These are phyloP conservation scores for Crocodylus rhombifer DNA, from an alignment of 2,797 vertebrate species.

Conservation along the genomic window DNA sequence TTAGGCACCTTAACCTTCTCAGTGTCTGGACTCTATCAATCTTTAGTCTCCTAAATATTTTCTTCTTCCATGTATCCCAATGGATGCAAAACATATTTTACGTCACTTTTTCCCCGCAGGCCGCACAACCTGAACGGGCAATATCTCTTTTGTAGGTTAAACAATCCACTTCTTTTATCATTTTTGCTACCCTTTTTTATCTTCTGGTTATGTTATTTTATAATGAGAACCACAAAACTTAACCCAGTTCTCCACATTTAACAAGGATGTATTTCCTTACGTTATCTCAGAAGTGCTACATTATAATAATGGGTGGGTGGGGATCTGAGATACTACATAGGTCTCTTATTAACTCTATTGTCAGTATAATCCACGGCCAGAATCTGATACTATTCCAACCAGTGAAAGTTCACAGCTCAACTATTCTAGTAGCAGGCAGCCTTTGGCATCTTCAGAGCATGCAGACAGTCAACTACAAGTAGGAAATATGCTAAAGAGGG, in stretches of 20 bases:
- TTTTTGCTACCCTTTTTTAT: background rate
- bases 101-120: background rate
- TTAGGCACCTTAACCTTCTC: no score
- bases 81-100: rapidly evolving
- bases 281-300: no score
- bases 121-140: background rate
- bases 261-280: background rate
- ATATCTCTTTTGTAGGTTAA: background rate
- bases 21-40: background rate
- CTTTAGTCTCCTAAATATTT: background rate
- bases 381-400: no score
- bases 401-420: no score
- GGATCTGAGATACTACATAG: no score
- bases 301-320: no score
- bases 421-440: no score
- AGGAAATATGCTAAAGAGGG: no score
- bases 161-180: background rate
- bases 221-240: background rate
- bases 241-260: background rate
- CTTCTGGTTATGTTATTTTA: background rate
- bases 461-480: no score
- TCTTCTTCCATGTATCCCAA: background rate
- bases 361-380: no score
- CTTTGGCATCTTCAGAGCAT: no score
- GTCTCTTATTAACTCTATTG: no score